phyloP scores from a whole-genome alignment of 2,888 invertebrate genomes.

The Merodon equestris region DNA sequence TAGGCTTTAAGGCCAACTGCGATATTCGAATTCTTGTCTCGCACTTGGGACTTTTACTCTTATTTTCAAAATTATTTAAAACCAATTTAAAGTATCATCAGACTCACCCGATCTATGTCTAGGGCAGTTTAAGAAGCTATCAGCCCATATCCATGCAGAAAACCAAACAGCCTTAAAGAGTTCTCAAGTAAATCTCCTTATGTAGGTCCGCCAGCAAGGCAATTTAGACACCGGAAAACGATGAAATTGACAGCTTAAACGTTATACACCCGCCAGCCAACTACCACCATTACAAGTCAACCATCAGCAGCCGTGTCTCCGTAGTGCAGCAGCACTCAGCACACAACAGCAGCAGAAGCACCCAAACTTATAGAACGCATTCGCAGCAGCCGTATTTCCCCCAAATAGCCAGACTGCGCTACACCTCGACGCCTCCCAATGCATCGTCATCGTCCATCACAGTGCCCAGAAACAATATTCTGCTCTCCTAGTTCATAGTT shows the following conservation, averaged over 20 bases:
- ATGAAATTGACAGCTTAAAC: slow-evolving; percentile 76
- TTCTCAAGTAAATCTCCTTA: slow-evolving; percentile 34
- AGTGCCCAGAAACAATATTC: too few species aligned
- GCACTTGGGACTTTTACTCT: too few species aligned
- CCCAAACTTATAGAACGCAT: too few species aligned
- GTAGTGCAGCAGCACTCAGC: slow-evolving; percentile 41
- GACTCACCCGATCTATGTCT: too few species aligned
- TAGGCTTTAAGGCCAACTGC: too few species aligned
- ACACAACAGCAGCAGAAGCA: slow-evolving; percentile 37
- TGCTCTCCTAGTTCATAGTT: slow-evolving; percentile 59
- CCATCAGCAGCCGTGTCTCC: too few species aligned
- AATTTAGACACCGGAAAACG: slow-evolving; percentile 79
- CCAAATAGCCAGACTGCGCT: slow-evolving; percentile 39
- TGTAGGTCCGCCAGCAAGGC: slow-evolving; percentile 70
- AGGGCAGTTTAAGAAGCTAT: not conserved
- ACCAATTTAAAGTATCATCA: too few species aligned
- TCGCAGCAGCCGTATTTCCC: slow-evolving; percentile 24
- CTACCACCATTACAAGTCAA: slow-evolving; percentile 54
- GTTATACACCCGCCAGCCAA: slow-evolving; percentile 71
- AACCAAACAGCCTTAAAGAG: too few species aligned
- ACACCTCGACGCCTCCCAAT: slow-evolving; percentile 33
- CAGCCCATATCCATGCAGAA: too few species aligned
- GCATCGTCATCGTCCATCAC: too few species aligned
- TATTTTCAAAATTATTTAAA: too few species aligned
- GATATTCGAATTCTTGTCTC: too few species aligned